Evolutionary conservation across 2,113 vertebrate genomes (phyloP).

Genomic region (Scophthalmus maximus): DNA sequence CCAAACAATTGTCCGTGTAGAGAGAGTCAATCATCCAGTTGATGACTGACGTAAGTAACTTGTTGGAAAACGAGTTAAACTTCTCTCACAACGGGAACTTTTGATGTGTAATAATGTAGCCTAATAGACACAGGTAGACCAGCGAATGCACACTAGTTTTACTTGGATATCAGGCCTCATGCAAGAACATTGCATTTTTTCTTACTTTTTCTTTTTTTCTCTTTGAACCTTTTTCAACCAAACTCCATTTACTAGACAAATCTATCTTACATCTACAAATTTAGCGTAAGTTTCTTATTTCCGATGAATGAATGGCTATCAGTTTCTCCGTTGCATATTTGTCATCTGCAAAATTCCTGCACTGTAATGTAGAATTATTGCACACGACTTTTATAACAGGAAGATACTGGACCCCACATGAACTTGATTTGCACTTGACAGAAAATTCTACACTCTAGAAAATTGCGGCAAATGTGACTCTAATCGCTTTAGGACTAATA

Average conservation of each 20-base stretch:
- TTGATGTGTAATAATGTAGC: constrained; percentile 23
- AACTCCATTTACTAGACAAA: not conserved
- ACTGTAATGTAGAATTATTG: too few relatives aligned
- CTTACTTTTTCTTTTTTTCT: not conserved
- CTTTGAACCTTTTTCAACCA: not conserved
- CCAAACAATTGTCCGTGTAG: not conserved
- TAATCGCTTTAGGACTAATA: too few relatives aligned
- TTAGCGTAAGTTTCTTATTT: too few relatives aligned
- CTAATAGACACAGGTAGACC: constrained; percentile 16
- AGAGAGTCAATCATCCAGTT: not conserved
- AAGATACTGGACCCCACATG: too few relatives aligned
- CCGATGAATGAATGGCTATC: too few relatives aligned
- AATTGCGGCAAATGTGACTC: too few relatives aligned
- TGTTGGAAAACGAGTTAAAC: not conserved
- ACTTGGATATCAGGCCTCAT: constrained; percentile 12
- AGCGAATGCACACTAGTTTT: constrained; percentile 20
- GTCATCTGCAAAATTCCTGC: too few relatives aligned
- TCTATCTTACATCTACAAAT: too few relatives aligned
- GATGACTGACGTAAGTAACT: constrained; percentile 17
- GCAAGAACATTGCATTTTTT: constrained; percentile 18
- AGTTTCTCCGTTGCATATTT: too few relatives aligned
- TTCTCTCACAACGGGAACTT: constrained; percentile 17
- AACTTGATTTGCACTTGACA: too few relatives aligned
- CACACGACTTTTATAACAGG: too few relatives aligned
- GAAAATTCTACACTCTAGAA: too few relatives aligned